Evolutionary conservation across 2,888 invertebrate species (phyloP), one percentile per base, ranked within the genome.

Genomic region (Embidobia sp.): DNA sequence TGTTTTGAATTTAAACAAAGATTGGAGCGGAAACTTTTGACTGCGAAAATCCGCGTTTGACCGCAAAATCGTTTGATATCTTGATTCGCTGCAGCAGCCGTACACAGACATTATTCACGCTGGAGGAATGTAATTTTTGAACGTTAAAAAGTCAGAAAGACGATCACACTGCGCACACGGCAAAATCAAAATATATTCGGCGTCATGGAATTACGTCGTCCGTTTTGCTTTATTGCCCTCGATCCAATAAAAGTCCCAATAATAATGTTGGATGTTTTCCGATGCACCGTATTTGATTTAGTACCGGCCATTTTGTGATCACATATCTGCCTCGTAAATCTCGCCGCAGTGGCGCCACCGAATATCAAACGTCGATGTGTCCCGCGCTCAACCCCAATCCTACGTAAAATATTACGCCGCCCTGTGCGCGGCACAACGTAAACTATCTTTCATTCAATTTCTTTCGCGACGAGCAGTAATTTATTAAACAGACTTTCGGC

Each of bases 251-350:
- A 89, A 89, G 89, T 89, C 89, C 89, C 88, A 89, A 89, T 89
- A 89, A 89, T 89, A 89, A 89, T 89, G 89, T 89, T 87, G 88
- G 87, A 88, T 88, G 88, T 89, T 89, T 89, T 89, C 89, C 89
- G 86, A 88, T 88, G 89, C 89, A 86, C 85, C 86, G 82, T 79
- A 87, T 88, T 89, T 89, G 89, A 89, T 89, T 89, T 89, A 89
- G 87, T 88, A 87, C 85, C 86, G 88, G 89, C 89, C 89, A 89
- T 89, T 89, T 89, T 89, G 89, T 85, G 89, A 89, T 89, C 89
- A 87, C 89, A 88, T 89, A 89, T 89, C 89, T 89, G 89, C 87
- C 88, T 89, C 89, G 89, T 89, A 89, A 89, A 89, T 89, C 89
- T 88, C 88, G 79, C 80, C 83, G 82, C 83, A 84, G 84, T 85